Evolutionary conservation across 2,797 vertebrate genomes (phyloP).

Genomic region (Falco peregrinus): DNA sequence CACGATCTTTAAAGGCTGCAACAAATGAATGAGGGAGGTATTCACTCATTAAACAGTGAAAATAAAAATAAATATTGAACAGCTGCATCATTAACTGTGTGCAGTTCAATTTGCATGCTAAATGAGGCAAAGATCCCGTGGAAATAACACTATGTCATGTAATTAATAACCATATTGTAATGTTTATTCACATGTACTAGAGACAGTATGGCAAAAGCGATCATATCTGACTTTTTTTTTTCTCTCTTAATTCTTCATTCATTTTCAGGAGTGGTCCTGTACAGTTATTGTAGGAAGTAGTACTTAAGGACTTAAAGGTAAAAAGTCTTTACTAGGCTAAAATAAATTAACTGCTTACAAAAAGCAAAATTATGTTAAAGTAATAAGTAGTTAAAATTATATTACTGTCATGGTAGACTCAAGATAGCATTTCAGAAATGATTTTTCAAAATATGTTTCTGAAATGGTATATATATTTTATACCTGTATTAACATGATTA

Average conservation of each 20-base stretch:
- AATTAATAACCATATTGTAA: neutral
- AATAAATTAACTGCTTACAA: neutral
- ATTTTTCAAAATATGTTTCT: neutral
- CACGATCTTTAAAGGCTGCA: neutral
- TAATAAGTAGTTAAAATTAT: neutral
- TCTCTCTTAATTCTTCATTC: neutral
- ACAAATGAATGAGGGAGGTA: neutral
- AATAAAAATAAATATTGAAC: conserved; percentile 48
- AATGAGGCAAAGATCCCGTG: conserved; percentile 33
- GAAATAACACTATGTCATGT: neutral
- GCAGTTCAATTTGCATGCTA: neutral
- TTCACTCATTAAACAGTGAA: conserved; percentile 8
- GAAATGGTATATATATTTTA: neutral
- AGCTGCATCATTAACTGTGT: conserved; percentile 9
- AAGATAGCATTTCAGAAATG: neutral
- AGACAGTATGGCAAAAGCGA: neutral
- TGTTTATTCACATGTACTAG: neutral
- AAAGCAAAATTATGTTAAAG: neutral
- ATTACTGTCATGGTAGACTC: neutral
- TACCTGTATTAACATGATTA: neutral
- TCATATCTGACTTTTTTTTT: neutral
- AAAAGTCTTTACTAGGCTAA: neutral
- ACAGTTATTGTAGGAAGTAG: neutral
- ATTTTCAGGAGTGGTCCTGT: neutral
- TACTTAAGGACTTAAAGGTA: neutral